Conservation (phyloP, 92 coral and sea anemone genomes). For the Anthopleura xanthogrammica region DNA sequence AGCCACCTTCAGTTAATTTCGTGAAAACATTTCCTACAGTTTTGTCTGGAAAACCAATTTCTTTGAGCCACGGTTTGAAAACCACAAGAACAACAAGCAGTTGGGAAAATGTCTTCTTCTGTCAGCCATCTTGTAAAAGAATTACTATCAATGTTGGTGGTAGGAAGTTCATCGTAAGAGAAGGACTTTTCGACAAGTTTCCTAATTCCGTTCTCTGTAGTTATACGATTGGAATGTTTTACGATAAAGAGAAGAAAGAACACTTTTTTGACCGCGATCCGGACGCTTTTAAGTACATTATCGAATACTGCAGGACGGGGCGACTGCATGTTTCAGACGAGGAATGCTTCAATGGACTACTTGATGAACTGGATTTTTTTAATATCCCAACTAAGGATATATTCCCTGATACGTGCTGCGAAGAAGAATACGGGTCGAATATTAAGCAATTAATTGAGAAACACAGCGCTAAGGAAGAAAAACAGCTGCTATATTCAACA, state of each 20-base stretch:
- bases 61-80: too few species aligned
- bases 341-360: slow-evolving; percentile 41
- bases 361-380: slow-evolving; percentile 36
- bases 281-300: slow-evolving; percentile 51
- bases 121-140: neutral
- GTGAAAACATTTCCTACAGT: too few species aligned
- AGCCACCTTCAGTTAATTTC: too few species aligned
- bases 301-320: slow-evolving; percentile 50
- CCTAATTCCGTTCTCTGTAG: slow-evolving; percentile 27
- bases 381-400: slow-evolving; percentile 28
- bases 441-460: slow-evolving; percentile 13
- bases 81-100: neutral
- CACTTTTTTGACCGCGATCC: slow-evolving; percentile 71
- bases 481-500: neutral
- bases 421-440: slow-evolving; percentile 16
- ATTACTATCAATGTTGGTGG: slow-evolving; percentile 40
- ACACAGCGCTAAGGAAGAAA: neutral
- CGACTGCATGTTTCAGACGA: slow-evolving; percentile 54
- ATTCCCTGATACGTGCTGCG: slow-evolving; percentile 25
- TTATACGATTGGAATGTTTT: slow-evolving; percentile 1
- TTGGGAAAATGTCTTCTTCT: neutral
- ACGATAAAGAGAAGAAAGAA: slow-evolving; percentile 35
- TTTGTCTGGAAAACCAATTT: too few species aligned
- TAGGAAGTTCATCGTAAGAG: slow-evolving; percentile 21
- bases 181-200: slow-evolving; percentile 25